Base-by-base conservation (phyloP, 2,797 vertebrate species). In the Coracias cyanogaster region DNA sequence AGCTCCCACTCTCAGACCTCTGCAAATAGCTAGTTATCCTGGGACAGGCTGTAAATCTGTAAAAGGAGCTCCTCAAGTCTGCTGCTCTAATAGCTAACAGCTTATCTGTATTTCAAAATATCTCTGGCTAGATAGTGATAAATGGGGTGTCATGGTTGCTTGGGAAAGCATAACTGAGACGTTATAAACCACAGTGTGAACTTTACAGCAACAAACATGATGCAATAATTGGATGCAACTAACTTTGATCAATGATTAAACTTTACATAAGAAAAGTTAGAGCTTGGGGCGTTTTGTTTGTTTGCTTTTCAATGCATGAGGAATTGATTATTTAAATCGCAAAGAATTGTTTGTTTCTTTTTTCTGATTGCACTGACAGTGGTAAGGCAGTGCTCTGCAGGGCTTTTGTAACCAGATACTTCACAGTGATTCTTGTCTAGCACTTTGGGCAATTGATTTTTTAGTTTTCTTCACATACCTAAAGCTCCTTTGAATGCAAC, bases 161-260 rank as follows among this genome's bases (percentile, higher is more conserved):
- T 97, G 41, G 86, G 95, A 97, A 97, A 96, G 82, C 93, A 84
- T 91, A 94, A 51, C 58, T 45, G 57, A 67, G 71, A 72, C 7
- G 2, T 91, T 94, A 52, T 67, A 72, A 46, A 91, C 81, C 69
- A 39, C 93, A 80, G 41, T 35, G 11, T 92, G 97, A 97, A 81
- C 96, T 98, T 97, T 65, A 62, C 85, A 7, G 95, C 95, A 96
- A 73, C 91, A 41, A 45, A 35, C 10, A 20, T 48, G 82, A 97
- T 96, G 95, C 94, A 97, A 96, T 86, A 54, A 96, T 72, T 90
- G 79, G 77, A 77, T 9, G 1, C 17, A 24, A 24, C 46, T 80
- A 61, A 80, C 43, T 95, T 89, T 97, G 97, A 98, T 98, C 97
- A 97, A 95, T 98, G 97, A 98, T 98, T 98, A 97, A 98, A 98